Evolutionary conservation across 1,140 invertebrate species (phyloP).

Genomic region (Galleria mellonella): DNA sequence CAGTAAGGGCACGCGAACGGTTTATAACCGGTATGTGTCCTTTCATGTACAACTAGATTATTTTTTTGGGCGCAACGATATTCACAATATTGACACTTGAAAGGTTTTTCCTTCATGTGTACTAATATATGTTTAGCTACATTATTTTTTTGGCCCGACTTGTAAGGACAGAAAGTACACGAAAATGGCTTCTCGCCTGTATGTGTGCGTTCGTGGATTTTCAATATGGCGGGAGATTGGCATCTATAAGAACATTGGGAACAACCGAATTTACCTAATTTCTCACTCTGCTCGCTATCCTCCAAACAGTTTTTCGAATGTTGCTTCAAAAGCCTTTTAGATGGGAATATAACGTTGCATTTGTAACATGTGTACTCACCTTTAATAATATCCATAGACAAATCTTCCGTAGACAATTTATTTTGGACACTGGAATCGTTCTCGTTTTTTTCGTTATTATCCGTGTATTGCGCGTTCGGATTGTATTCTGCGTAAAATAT

Average conservation of each 20-base stretch:
- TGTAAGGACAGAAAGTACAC: slow-evolving; percentile 81
- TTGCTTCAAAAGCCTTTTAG: slow-evolving; percentile 53
- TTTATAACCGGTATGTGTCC: slow-evolving; percentile 77
- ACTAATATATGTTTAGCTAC: slow-evolving; percentile 84
- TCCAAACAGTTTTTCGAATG: slow-evolving; percentile 46
- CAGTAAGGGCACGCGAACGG: slow-evolving; percentile 80
- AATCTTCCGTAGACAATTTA: slow-evolving; percentile 33
- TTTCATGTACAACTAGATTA: slow-evolving; percentile 73
- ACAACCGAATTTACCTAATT: slow-evolving; percentile 59
- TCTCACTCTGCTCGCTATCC: slow-evolving; percentile 30
- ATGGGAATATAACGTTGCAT: slow-evolving; percentile 48
- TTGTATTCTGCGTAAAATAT: slow-evolving; percentile 33
- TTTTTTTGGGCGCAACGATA: slow-evolving; percentile 81
- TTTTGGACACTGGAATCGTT: slow-evolving; percentile 34
- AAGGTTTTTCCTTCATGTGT: slow-evolving; percentile 85
- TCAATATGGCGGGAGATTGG: slow-evolving; percentile 76
- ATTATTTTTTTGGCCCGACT: slow-evolving; percentile 86
- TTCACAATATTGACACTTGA: slow-evolving; percentile 81
- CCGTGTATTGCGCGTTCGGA: background rate
- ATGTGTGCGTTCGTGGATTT: slow-evolving; percentile 80
- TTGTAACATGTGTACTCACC: slow-evolving; percentile 58
- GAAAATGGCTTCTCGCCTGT: slow-evolving; percentile 77
- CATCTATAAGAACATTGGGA: slow-evolving; percentile 62
- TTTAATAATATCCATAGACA: slow-evolving; percentile 52
- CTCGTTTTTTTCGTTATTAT: slow-evolving; percentile 33